Evolutionary conservation across 2,113 vertebrate genomes (phyloP), one percentile per base, ranked within the genome.

Genomic region (Xenus cinereus): DNA sequence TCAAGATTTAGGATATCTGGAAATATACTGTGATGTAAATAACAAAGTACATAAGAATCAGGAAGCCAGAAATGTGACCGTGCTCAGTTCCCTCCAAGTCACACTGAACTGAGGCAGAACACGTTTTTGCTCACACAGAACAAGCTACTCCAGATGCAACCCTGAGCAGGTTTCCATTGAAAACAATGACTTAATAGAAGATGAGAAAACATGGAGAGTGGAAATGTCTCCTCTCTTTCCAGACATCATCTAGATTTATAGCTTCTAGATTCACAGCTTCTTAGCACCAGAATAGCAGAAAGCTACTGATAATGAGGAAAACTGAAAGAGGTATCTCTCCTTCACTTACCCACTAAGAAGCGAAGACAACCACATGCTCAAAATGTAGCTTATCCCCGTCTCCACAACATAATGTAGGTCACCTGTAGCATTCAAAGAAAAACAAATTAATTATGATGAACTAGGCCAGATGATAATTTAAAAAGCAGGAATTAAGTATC

Each of bases 221-320:
- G 45, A 77, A 95, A 10, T 1, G 2, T 11, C 6, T 35, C 28
- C 14, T 18, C 20, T 76, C 35, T 59, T 72, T 19, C 30, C 32
- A 73, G 41, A 21, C 16, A 69, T 27, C 27, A 59, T 15, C 51
- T 28, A 48, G 22, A 73, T 45, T 79, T 54, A n/a, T 0, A 87
- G 20, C 6, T 8, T 39, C n/a, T n/a, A n/a, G n/a, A n/a, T n/a
- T 23, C 53, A 45, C 0, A 1, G 27, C 5, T 48, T 76, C 53
- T 64, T 32, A 48, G 39, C 30, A 85, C 4, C 41, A 85, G 32
- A 82, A 82, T 0, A 37, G 10, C 41, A 81, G 20, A 86, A 83
- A 88, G 10, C 5, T 83, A 21, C 69, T 32, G 16, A 86, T 57
- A 30, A 83, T 45, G 37, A 77, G 32, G 8, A 73, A 51, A 72